A percentile compares a stretch with the other conserved stretches of the same genome.
Conservation (phyloP, 2,888 invertebrate species). For the Tachina grossa region DNA sequence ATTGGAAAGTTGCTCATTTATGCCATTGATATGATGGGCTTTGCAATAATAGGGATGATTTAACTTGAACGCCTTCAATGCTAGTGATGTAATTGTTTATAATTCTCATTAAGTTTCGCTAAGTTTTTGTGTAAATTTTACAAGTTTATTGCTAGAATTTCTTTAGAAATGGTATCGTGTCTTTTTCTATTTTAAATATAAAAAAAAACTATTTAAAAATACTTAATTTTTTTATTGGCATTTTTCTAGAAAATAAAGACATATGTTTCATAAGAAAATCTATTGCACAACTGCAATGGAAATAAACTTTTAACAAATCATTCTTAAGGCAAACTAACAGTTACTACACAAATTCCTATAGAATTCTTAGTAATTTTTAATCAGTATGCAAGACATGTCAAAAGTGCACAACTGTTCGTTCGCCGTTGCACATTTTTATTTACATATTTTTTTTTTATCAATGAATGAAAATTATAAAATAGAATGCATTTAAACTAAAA, state of each 20-base stretch:
- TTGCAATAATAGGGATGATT: neutral
- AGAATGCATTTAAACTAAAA: neutral
- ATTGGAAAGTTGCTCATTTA: too few relatives aligned
- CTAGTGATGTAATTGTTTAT: neutral
- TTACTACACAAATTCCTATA: conserved; percentile 6
- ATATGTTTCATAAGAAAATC: conserved; percentile 24
- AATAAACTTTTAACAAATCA: conserved; percentile 42
- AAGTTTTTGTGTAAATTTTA: neutral
- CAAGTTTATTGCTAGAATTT: neutral
- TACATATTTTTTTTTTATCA: conserved; percentile 24
- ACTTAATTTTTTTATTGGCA: conserved; percentile 2
- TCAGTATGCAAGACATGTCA: conserved; percentile 61
- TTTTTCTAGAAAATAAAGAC: conserved; percentile 26
- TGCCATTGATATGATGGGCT: too few relatives aligned
- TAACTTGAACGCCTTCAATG: neutral
- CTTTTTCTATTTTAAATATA: neutral
- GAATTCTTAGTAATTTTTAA: conserved; percentile 24
- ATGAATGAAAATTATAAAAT: conserved; percentile 39
- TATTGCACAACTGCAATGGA: conserved; percentile 5
- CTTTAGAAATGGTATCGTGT: neutral
- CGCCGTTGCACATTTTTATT: neutral
- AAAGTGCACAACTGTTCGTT: conserved; percentile 27
- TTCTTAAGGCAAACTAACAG: conserved; percentile 12
- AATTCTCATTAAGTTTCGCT: neutral
- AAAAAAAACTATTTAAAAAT: conserved; percentile 4